Conservation (phyloP, 1,140 invertebrate genomes). For the Apis florea region DNA sequence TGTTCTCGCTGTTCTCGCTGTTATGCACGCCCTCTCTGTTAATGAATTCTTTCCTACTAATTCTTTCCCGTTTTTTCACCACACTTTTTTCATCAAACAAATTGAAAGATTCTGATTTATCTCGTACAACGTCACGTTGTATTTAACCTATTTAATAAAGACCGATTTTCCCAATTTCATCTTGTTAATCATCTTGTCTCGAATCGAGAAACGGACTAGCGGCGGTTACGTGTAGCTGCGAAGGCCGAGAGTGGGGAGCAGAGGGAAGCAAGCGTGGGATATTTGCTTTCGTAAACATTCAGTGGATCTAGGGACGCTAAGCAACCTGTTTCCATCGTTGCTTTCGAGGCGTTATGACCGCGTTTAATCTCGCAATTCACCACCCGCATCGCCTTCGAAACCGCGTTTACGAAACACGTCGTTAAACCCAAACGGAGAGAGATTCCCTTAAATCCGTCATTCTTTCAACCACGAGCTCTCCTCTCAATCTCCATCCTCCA, state of each 20-base stretch:
- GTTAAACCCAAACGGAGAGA: not conserved
- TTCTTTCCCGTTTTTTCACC: not conserved
- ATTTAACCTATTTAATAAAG: no score
- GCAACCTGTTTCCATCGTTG: conserved; percentile 4
- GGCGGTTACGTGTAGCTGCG: no score
- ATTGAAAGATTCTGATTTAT: not conserved
- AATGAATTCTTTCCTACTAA: not conserved
- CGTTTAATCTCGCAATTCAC: conserved; percentile 32
- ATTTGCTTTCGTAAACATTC: conserved; percentile 36
- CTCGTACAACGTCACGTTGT: no score
- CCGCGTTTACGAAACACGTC: not conserved
- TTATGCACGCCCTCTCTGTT: not conserved
- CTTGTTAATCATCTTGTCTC: no score
- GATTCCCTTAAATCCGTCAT: no score
- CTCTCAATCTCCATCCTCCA: not conserved
- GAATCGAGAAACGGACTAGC: no score
- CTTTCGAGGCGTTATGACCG: conserved; percentile 11
- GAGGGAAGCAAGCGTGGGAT: not conserved
- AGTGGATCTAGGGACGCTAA: not conserved
- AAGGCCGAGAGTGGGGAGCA: not conserved
- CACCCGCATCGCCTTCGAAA: not conserved
- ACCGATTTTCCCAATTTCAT: no score
- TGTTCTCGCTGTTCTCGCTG: not conserved
- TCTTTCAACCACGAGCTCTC: not conserved
- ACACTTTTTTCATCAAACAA: not conserved